Evolutionary conservation across 2,113 vertebrate species (phyloP), one percentile per base, ranked within the genome.

Genomic region (Myotis yumanensis): DNA sequence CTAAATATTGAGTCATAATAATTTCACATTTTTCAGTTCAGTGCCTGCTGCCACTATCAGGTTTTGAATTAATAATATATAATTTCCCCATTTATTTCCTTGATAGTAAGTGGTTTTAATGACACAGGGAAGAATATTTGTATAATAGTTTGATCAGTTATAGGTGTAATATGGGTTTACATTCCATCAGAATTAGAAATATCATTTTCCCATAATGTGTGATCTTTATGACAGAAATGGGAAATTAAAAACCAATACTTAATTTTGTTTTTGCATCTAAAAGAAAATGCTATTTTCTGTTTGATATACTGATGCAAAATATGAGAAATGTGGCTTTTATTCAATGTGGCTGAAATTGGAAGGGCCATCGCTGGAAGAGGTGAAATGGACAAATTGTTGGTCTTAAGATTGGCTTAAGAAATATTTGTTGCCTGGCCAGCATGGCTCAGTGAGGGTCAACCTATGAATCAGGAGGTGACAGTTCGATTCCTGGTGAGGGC

Each of bases 111-210:
- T 92, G 18, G 7, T 69, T 77, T 85, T 51, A 32, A 22, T 17
- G n/a, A 59, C 20, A 32, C 0, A 28, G n/a, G 51, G 15, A 52
- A 75, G 79, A 71, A 79, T 48, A 54, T 75, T 90, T 66, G 43
- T n/a, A 2, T 18, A 40, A 23, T 54, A 40, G 86, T 76, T 83
- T 46, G 7, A 43, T 91, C 37, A n/a, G 20, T 16, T 84, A 1
- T 80, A 35, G 59, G 48, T 73, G 30, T 80, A 37, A 89, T 43
- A 11, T 80, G 72, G 28, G 57, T 80, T 85, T 79, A 48, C 52
- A 93, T 64, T 46, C 66, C 46, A 71, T 32, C 48, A 32, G 76
- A 23, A 25, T 46, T 71, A 89, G 90, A 85, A 90, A 93, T 76
- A 40, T 9, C 23, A 2, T 75, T 88, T 93, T 57, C n/a, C 30